These are phyloP conservation scores for Nannospalax galili DNA, from an alignment of 2,113 vertebrate genomes.

Conservation along the genomic window DNA sequence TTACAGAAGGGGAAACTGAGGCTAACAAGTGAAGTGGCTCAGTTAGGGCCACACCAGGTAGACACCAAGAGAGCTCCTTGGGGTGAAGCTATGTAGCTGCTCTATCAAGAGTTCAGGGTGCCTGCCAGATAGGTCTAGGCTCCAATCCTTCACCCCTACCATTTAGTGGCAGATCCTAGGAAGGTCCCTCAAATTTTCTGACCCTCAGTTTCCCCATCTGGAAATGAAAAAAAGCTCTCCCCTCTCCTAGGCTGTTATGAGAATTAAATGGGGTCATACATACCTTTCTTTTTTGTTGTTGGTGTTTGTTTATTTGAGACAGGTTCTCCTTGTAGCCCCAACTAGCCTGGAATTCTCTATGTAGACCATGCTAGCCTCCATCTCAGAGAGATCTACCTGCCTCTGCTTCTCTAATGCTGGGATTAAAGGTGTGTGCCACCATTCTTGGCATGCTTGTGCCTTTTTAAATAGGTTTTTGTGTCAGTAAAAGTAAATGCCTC, in stretches of 20 bases:
- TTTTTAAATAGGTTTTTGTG: not conserved
- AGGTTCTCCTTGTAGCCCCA: no score
- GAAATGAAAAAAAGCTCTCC: not conserved
- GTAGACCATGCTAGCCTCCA: no score
- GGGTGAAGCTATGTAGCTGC: not conserved
- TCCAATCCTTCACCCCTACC: not conserved
- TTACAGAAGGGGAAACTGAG: conserved; percentile 4
- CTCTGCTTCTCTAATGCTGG: no score
- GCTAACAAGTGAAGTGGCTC: not conserved
- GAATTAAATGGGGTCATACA: not conserved
- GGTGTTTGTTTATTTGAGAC: no score
- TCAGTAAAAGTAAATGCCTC: not conserved
- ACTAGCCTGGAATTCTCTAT: no score
- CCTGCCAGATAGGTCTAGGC: not conserved
- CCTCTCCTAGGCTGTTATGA: not conserved
- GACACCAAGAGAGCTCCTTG: no score
- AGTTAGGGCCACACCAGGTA: not conserved
- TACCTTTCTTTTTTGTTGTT: no score
- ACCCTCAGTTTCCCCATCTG: not conserved
- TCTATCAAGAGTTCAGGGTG: rapidly evolving
- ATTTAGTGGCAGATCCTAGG: not conserved
- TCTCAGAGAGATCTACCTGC: no score
- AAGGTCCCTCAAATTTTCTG: not conserved
- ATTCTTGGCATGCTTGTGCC: no score
- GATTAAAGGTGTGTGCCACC: no score